Evolutionary conservation across 2,113 vertebrate genomes (phyloP), one percentile per base, ranked within the genome.

Genomic region (Cnemophilus loriae): DNA sequence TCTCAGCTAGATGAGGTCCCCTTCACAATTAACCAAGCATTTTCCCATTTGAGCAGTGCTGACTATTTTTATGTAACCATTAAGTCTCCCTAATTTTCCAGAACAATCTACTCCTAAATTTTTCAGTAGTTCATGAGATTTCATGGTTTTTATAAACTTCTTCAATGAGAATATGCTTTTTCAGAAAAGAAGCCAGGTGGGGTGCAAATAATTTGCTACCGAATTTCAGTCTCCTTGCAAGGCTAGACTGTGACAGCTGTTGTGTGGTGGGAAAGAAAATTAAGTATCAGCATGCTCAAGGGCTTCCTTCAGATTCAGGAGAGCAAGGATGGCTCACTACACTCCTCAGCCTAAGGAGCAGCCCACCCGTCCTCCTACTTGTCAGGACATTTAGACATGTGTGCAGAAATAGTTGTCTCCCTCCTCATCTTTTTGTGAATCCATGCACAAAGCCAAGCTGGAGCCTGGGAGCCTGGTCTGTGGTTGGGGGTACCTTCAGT

Each of bases 381-480:
- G 14, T 50, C 17, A 37, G 19, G 22, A 6, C 14, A 0, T 22
- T 32, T 8, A 56, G 49, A 30, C 0, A 2, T 27, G 3, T 49
- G 50, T 50, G 19, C 28, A 93, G 87, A 68, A 81, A 23, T 41
- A 67, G n/a, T 57, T 81, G 41, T 67, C 9, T 46, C 20, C 50
- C 17, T 61, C 35, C 17, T 82, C 1, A 1, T 46, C n/a, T 82
- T 42, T 65, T n/a, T 46, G 24, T 67, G 57, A 64, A 64, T 11
- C 14, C 1, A 0, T 35, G 14, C 19, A 32, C 9, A 39, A 33
- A 77, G 39, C 23, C 63, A 41, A 46, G 13, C 44, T 5, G 3
- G 39, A 59, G 16, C 15, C 47, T 47, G 39, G 46, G 19, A 70
- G 9, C 27, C 19, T 26, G 16, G 2, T 60, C 42, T 57, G 35